Conservation (phyloP, 2,888 invertebrate genomes). For the Brachypalpus laphriformis region DNA sequence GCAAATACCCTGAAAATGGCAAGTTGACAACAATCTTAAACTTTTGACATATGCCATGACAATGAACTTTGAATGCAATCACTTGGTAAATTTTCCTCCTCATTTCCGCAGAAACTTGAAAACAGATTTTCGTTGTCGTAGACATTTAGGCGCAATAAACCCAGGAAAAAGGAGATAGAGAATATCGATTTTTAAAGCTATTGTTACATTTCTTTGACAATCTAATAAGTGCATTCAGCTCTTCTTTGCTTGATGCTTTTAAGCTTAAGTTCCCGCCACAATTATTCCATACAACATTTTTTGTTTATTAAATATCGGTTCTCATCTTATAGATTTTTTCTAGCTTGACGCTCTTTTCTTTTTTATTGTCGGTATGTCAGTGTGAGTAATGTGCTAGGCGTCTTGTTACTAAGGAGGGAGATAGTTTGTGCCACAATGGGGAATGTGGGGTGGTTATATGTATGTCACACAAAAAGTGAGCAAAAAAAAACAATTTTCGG, state of each 20-base stretch:
- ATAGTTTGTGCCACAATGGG: conserved; percentile 41
- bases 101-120: not conserved
- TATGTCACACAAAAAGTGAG: conserved; percentile 43
- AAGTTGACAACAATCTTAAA: conserved; percentile 19
- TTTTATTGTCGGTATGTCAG: conserved; percentile 4
- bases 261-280: conserved; percentile 39
- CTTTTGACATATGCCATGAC: conserved; percentile 38
- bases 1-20: not conserved
- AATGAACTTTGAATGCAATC: conserved; percentile 53
- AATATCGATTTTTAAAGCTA: conserved; percentile 18
- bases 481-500: conserved; percentile 60
- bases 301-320: not conserved
- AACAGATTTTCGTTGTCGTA: not conserved
- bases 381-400: conserved; percentile 45
- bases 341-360: conserved; percentile 27
- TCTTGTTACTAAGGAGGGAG: conserved; percentile 50
- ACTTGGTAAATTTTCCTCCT: not conserved
- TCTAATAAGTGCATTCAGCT: conserved; percentile 13
- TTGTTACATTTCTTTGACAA: not conserved
- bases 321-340: conserved; percentile 17
- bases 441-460: conserved; percentile 19
- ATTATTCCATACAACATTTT: not conserved
- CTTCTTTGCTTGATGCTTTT: not conserved
- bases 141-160: conserved; percentile 18
- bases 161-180: not conserved